Evolutionary conservation across 2,888 invertebrate species (phyloP).

Genomic region (Cosmia trapezina): DNA sequence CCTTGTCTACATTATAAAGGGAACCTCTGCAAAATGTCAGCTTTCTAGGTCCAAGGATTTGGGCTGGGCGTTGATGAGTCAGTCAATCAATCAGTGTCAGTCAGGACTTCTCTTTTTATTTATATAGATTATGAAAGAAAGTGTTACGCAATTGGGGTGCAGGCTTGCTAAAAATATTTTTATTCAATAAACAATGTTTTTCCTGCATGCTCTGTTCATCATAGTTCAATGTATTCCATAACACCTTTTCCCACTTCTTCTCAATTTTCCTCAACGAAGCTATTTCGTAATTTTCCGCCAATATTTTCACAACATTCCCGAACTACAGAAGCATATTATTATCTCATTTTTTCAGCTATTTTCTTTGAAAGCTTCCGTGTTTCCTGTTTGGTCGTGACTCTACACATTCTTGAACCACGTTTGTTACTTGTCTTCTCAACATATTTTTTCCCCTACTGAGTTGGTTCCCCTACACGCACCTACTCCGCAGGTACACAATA

Average conservation of each 20-base stretch:
- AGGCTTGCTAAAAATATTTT: not conserved
- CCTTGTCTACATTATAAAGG: too few relatives aligned
- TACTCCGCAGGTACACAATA: not conserved
- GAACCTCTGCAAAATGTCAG: too few relatives aligned
- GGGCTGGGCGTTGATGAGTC: too few relatives aligned
- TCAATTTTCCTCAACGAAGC: conserved; percentile 25
- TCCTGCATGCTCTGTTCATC: not conserved
- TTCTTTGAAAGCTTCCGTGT: conserved; percentile 30
- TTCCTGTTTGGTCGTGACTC: conserved; percentile 33
- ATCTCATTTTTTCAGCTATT: conserved; percentile 34
- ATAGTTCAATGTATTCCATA: conserved; percentile 1
- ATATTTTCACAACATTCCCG: conserved; percentile 50
- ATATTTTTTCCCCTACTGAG: not conserved
- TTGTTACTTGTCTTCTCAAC: not conserved
- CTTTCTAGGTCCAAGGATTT: too few relatives aligned
- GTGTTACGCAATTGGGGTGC: not conserved
- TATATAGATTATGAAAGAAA: not conserved
- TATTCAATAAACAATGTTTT: conserved; percentile 11
- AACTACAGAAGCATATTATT: conserved; percentile 44
- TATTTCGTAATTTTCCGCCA: conserved; percentile 38
- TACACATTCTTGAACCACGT: conserved; percentile 25
- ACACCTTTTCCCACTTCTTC: conserved; percentile 7
- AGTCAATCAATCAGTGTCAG: too few relatives aligned
- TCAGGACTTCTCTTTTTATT: too few relatives aligned
- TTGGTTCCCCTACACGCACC: too few relatives aligned